These are phyloP conservation scores for Andricus quercusramuli DNA, from an alignment of 2,888 invertebrate genomes.

Conservation along the genomic window DNA sequence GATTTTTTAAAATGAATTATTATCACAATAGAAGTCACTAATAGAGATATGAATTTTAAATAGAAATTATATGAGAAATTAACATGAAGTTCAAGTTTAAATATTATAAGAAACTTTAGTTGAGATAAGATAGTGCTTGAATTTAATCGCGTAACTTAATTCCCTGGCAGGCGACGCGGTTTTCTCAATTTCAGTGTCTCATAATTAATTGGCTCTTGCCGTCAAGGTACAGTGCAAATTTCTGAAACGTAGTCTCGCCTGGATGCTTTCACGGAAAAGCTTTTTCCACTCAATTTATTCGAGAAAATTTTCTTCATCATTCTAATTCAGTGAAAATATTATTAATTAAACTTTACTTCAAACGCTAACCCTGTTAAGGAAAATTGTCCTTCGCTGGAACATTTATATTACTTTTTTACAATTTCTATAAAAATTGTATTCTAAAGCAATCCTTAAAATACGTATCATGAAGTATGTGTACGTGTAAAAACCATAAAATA, in stretches of 20 bases:
- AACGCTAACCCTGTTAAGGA: not conserved
- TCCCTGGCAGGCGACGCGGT: not conserved
- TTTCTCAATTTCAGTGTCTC: constrained; percentile 2
- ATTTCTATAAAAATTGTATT: not conserved
- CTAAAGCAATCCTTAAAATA: not conserved
- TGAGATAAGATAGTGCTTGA: not conserved
- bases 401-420: not conserved
- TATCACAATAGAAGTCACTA: not conserved
- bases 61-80: not conserved
- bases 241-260: not conserved
- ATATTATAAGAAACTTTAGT: not conserved
- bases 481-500: not conserved
- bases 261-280: not conserved
- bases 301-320: not conserved
- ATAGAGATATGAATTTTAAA: not conserved
- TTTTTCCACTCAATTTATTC: not conserved
- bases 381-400: not conserved
- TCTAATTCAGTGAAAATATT: not conserved
- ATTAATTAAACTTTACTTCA: not conserved
- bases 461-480: not conserved
- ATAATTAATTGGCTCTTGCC: not conserved
- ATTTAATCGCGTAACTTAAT: constrained; percentile 2
- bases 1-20: not conserved
- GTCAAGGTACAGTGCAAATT: not conserved
- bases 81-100: not conserved